phyloP scores from a whole-genome alignment of 1,140 invertebrate species.

The Heliothis subflexa region DNA sequence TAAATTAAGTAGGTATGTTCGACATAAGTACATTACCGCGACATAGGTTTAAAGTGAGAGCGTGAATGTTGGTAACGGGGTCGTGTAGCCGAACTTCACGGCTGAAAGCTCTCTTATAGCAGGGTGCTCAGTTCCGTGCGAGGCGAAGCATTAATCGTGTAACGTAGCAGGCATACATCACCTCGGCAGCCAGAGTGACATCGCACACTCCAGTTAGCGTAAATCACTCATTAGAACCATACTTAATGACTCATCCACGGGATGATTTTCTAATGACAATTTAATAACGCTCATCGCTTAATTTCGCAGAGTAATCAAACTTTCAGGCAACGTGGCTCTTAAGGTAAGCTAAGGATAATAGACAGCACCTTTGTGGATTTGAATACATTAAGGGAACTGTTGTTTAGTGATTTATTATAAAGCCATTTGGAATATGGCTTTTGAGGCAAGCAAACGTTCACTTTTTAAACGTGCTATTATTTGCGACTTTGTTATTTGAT shows the following conservation, averaged over 20 bases:
- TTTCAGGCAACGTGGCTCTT: slow-evolving; percentile 58
- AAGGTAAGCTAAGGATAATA: slow-evolving; percentile 62
- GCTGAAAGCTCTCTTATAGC: slow-evolving; percentile 61
- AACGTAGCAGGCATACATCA: slow-evolving; percentile 53
- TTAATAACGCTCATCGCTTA: slow-evolving; percentile 69
- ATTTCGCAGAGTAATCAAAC: slow-evolving; percentile 67
- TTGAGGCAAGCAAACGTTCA: slow-evolving; percentile 27
- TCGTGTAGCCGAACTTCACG: slow-evolving; percentile 57
- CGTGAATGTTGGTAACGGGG: slow-evolving; percentile 57
- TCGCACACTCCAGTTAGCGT: slow-evolving; percentile 64
- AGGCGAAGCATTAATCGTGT: slow-evolving; percentile 55
- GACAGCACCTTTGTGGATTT: slow-evolving; percentile 59
- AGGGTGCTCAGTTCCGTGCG: slow-evolving; percentile 52
- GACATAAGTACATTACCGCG: slow-evolving; percentile 12
- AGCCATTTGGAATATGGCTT: slow-evolving; percentile 43
- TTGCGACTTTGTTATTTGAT: background rate
- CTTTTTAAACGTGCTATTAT: slow-evolving; percentile 18
- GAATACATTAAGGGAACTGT: slow-evolving; percentile 59
- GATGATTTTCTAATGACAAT: slow-evolving; percentile 72
- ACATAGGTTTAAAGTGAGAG: slow-evolving; percentile 41
- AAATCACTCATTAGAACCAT: slow-evolving; percentile 73
- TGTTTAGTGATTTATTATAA: slow-evolving; percentile 63
- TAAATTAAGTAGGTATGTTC: slow-evolving; percentile 11
- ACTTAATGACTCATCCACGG: slow-evolving; percentile 65
- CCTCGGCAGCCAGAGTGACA: slow-evolving; percentile 57